Evolutionary conservation across 2,113 vertebrate genomes (phyloP), one percentile per base, ranked within the genome.

Genomic region (Eubucco bourcierii): DNA sequence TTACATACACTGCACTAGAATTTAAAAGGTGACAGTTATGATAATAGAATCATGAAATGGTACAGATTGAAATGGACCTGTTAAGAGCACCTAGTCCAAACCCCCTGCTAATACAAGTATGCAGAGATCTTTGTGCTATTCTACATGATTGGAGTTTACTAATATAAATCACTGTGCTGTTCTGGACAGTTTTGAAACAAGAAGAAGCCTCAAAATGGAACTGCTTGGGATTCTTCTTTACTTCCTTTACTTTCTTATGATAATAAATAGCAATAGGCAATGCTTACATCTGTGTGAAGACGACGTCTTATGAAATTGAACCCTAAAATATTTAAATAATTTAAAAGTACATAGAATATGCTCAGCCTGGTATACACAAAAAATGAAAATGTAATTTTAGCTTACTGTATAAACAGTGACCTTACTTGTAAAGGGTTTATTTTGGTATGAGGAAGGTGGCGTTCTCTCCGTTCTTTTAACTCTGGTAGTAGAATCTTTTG

Each of bases 401-500:
- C 24, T 60, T 68, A 41, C 15, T 88, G 5, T 60, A 80, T 21
- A n/a, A 93, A 83, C 12, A 70, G 29, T 7, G 65, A 73, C 92
- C 98, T 98, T 97, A 98, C 98, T 98, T 86, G 96, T 98, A 81
- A 98, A 96, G 74, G 81, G 96, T 61, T 87, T 97, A 65, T 75
- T 94, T 47, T 94, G 70, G 65, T 59, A 66, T 2, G 93, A 92
- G 15, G 95, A 76, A 79, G 87, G 41, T 37, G 93, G 29, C 21
- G 80, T 95, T 76, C 47, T 95, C 66, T 80, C 90, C 10, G 3
- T 19, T 84, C 92, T 93, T 96, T 96, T 94, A 74, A 33, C 19
- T 47, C 31, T 80, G 33, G 53, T 6, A 84, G 44, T 23, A 75
- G 94, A 87, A 29, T 97, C 95, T 75, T 97, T 98, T 24, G 18